Evolutionary conservation across 2,797 vertebrate species (phyloP), one percentile per base, ranked within the genome.

Genomic region (Bovichtus variegatus): DNA sequence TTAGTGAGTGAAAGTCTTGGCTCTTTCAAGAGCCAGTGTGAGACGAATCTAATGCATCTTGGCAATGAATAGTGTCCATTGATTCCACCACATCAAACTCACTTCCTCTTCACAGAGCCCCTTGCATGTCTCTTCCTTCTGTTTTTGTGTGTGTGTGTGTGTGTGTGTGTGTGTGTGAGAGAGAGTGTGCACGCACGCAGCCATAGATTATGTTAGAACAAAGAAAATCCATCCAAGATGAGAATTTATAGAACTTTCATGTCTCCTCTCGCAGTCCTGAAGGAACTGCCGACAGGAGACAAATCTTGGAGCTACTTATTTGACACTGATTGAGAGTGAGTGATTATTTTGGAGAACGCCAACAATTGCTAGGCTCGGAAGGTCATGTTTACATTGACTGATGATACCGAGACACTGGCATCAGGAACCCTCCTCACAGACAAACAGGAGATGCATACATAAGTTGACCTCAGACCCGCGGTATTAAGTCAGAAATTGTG

Each of bases 61-160:
- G 81, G 78, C 83, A 85, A 92, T 94, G 93, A 95, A 95, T 92
- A 89, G 94, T 86, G 82, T 92, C 93, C 93, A 94, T 95, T 95
- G 93, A 94, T 94, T 81, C 85, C 81, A 82, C 61, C 86, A 90
- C 90, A 94, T 91, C 93, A 92, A 93, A 93, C 89, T 91, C 87
- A 87, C 92, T 95, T 93, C 92, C 92, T 93, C 82, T 78, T 80
- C 82, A 81, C 82, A 87, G 51, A 86, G 80, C 60, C 65, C 60
- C 71, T 64, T 76, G 71, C 84, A 74, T 75, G 76, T 76, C 81
- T 88, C 79, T 67, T 88, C 65, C 76, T 80, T 40, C 1, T n/a
- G n/a, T n/a, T n/a, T n/a, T n/a, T 38, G 7, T 38, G 6, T 9
- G 19, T 23, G 12, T 63, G 18, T 21, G 41, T 64, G 55, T 67